A percentile compares a stretch with the other conserved stretches of the same genome.
phyloP scores from a whole-genome alignment of 2,113 vertebrate species.

The Takifugu bimaculatus region DNA sequence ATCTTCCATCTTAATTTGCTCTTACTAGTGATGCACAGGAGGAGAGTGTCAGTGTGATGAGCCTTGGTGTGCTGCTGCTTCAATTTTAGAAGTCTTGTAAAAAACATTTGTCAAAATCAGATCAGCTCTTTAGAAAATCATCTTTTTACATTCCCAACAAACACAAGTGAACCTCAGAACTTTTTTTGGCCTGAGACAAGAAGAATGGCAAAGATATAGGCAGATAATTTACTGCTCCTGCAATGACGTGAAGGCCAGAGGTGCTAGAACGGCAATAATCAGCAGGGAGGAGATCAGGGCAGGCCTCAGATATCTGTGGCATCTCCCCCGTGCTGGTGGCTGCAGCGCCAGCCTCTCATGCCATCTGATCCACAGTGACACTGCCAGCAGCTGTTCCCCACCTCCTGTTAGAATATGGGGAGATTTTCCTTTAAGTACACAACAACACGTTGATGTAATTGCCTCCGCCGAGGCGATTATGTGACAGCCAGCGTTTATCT shows the following conservation, averaged over 20 bases:
- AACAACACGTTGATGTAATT: background rate
- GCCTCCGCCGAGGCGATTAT: too few species aligned
- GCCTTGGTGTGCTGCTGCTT: too few species aligned
- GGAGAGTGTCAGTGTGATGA: background rate
- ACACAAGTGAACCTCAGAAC: too few species aligned
- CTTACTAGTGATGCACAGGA: background rate
- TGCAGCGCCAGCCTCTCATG: constrained; percentile 44
- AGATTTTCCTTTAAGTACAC: constrained; percentile 22
- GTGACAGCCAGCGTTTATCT: too few species aligned
- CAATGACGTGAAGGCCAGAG: constrained; percentile 31
- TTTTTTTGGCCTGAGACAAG: background rate
- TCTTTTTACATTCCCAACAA: too few species aligned
- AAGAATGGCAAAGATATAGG: background rate
- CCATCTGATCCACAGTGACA: constrained; percentile 50
- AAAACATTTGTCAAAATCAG: too few species aligned
- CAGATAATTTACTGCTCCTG: constrained; percentile 8
- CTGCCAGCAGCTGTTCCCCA: constrained; percentile 48
- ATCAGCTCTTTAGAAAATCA: too few species aligned
- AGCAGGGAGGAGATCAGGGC: constrained; percentile 44
- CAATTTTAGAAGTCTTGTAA: too few species aligned
- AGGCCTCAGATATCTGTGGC: constrained; percentile 54
- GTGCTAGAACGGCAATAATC: constrained; percentile 28
- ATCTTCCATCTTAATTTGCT: constrained; percentile 2
- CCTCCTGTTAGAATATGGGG: constrained; percentile 21
- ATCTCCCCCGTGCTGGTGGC: constrained; percentile 33